Evolutionary conservation across 2,797 vertebrate genomes (phyloP).

Genomic region (Acanthurus lineatus): DNA sequence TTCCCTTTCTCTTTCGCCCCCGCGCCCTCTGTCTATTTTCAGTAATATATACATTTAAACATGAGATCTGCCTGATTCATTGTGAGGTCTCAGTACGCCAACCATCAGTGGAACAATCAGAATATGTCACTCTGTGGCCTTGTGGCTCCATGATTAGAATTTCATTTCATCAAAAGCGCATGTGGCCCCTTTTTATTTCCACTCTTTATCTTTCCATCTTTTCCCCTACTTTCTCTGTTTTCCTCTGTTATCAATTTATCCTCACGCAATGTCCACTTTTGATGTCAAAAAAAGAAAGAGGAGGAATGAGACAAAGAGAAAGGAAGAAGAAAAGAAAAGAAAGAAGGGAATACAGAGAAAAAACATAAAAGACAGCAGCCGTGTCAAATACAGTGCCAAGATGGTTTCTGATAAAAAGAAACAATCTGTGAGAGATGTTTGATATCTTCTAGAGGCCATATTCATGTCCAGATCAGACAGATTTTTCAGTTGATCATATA

Average conservation of each 20-base stretch:
- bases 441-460: conserved; percentile 12
- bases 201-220: neutral
- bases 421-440: conserved; percentile 7
- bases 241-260: neutral
- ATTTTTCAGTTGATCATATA: conserved; percentile 17
- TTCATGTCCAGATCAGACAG: conserved; percentile 12
- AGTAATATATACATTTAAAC: conserved; percentile 79
- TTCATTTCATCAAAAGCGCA: conserved; percentile 52
- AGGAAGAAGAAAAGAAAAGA: neutral
- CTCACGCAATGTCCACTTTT: conserved; percentile 8
- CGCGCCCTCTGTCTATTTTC: conserved; percentile 38
- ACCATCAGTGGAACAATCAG: conserved; percentile 70
- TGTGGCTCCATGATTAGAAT: conserved; percentile 66
- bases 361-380: too few species aligned
- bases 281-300: conserved; percentile 5
- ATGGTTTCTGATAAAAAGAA: conserved; percentile 11
- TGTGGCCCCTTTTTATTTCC: neutral
- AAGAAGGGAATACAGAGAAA: neutral
- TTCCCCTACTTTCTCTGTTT: neutral
- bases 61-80: conserved; percentile 64
- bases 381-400: neutral
- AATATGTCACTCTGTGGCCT: conserved; percentile 64
- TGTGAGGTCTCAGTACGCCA: conserved; percentile 64
- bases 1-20: conserved; percentile 8
- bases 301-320: neutral